A percentile compares a stretch with the other conserved stretches of the same genome.
Conservation (phyloP, 1,140 invertebrate species). For the Drosophila ercepeae region DNA sequence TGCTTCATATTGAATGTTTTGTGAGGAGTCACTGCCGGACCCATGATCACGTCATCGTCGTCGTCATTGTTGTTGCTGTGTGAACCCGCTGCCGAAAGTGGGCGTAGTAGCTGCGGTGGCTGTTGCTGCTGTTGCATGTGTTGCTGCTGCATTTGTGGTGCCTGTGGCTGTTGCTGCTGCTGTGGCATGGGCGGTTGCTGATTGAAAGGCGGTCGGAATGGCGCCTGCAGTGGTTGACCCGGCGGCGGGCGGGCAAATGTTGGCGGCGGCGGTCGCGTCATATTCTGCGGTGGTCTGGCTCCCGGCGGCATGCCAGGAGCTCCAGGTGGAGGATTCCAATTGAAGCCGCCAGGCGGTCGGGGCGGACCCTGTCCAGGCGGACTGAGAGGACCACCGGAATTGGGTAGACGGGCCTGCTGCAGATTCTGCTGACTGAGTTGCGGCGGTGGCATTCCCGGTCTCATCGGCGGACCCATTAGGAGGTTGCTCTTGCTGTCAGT, state of each 20-base stretch:
- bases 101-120: slow-evolving; percentile 57
- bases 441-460: slow-evolving; percentile 68
- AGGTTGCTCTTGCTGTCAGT: slow-evolving; percentile 80
- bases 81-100: slow-evolving; percentile 54
- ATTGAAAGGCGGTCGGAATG: slow-evolving; percentile 84
- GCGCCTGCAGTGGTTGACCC: slow-evolving; percentile 65
- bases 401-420: slow-evolving; percentile 62
- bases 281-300: slow-evolving; percentile 63
- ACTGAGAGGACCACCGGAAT: slow-evolving; percentile 60
- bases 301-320: slow-evolving; percentile 60
- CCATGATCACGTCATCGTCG: slow-evolving; percentile 82
- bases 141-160: slow-evolving; percentile 84
- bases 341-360: slow-evolving; percentile 69
- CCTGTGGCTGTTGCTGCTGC: slow-evolving; percentile 43
- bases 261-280: slow-evolving; percentile 63
- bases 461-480: slow-evolving; percentile 70
- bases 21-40: slow-evolving; percentile 71
- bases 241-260: slow-evolving; percentile 64
- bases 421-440: slow-evolving; percentile 49
- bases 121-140: slow-evolving; percentile 84
- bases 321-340: slow-evolving; percentile 59
- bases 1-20: slow-evolving; percentile 53
- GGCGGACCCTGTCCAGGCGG: slow-evolving; percentile 72
- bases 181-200: slow-evolving; percentile 86
- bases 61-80: slow-evolving; percentile 70